Conservation (phyloP, 2,888 invertebrate species). For the Orchesella flavescens region DNA sequence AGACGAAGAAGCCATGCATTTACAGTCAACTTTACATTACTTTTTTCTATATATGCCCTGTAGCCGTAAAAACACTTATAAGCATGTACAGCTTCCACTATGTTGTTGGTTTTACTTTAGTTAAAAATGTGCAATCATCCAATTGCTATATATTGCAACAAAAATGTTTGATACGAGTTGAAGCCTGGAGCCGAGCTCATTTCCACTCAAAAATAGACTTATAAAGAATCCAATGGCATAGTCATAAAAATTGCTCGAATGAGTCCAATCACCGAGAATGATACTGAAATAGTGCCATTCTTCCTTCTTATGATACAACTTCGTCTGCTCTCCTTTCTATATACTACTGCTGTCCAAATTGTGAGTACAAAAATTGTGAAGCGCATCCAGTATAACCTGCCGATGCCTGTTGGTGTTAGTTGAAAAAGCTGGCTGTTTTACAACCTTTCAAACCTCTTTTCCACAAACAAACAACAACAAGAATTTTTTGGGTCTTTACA, state of each 20-base stretch:
- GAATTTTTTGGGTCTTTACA: too few species aligned
- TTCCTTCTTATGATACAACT: too few species aligned
- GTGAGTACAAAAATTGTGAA: too few species aligned
- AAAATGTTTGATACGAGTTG: neutral
- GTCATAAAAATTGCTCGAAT: neutral
- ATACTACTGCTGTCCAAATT: too few species aligned
- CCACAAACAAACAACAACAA: too few species aligned
- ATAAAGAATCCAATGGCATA: neutral
- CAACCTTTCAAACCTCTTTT: too few species aligned
- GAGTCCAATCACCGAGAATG: too few species aligned
- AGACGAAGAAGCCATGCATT: neutral
- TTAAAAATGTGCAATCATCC: slow-evolving; percentile 28
- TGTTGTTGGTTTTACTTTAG: neutral
- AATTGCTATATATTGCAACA: slow-evolving; percentile 15
- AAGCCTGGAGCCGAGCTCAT: slow-evolving; percentile 27
- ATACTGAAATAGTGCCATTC: too few species aligned
- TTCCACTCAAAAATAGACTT: neutral
- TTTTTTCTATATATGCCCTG: neutral
- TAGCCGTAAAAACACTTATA: neutral
- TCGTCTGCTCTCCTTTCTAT: too few species aligned
- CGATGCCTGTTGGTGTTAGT: too few species aligned
- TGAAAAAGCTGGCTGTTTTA: too few species aligned
- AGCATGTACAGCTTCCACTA: neutral
- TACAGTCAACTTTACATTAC: neutral
- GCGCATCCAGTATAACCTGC: too few species aligned